Evolutionary conservation across 2,888 invertebrate species (phyloP), one percentile per base, ranked within the genome.

Genomic region (Crioceris asparagi): DNA sequence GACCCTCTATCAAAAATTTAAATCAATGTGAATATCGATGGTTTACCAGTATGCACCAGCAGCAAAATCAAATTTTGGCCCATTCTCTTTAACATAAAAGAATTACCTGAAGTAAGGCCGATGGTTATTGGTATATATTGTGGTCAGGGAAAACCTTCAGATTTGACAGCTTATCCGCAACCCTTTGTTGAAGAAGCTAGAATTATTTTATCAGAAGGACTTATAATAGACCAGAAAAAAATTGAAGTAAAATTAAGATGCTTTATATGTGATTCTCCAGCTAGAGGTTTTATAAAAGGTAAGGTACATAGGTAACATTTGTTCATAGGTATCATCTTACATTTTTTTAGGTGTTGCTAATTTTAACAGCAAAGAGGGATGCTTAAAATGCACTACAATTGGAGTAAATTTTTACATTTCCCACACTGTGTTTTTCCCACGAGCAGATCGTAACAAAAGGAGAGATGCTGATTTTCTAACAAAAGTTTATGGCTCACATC

Each of bases 201-300:
- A 39, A 36, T 26, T 31, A 3, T 46, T 17, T 19, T 46, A 11
- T 12, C 17, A 29, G 31, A 44, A 32, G 46, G 43, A 16, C 29
- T 44, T 21, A 12, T 27, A 15, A 35, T 32, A 14, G 32, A 21
- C 32, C 33, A 19, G 17, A 23, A 12, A 19, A 36, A 29, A 30
- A 32, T 46, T 27, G n/a, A 19, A 18, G 26, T 47, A 12, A 36
- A 36, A 33, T 29, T 48, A 11, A 25, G 43, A 43, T 41, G 41
- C 18, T 45, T 47, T 32, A 38, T 48, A 19, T 45, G 39, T 31
- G 46, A 48, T 27, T 45, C 46, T 8, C 43, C 43, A 8, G 46
- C 46, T n/a, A 40, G 46, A 32, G 42, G 40, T n/a, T 46, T 48
- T 39, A 41, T 46, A 17, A 48, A 48, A 48, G 48, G 46, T 46